Conservation (phyloP, 1,140 invertebrate genomes). For the Caenorhabditis briggsae region DNA sequence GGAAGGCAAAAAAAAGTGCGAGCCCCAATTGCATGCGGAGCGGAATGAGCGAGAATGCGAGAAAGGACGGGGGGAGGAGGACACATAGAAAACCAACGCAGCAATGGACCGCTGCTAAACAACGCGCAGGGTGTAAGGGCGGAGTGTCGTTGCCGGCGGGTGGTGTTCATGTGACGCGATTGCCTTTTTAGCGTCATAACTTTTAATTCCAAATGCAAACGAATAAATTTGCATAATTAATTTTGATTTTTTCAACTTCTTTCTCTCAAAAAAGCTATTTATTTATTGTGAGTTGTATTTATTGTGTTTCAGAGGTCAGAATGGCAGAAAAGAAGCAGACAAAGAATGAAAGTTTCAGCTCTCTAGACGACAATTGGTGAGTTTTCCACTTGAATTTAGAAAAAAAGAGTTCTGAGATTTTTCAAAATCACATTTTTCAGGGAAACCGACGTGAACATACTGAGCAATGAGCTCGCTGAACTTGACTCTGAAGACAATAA, state of each 20-base stretch:
- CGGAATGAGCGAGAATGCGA: neutral
- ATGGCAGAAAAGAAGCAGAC: conserved; percentile 17
- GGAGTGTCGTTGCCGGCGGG: neutral
- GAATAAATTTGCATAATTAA: neutral
- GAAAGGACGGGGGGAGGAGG: neutral
- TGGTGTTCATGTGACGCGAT: conserved; percentile 15
- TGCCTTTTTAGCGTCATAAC: neutral
- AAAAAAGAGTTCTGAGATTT: neutral
- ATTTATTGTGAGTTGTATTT: neutral
- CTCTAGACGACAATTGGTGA: conserved; percentile 39
- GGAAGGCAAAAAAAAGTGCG: neutral
- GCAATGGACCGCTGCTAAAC: neutral
- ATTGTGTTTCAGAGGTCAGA: neutral
- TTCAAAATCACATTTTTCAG: neutral
- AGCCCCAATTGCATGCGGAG: neutral
- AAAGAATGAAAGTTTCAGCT: conserved; percentile 23
- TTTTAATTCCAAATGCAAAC: neutral
- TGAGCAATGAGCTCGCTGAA: conserved; percentile 19
- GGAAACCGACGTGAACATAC: conserved; percentile 39
- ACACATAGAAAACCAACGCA: conserved; percentile 41
- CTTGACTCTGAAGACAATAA: neutral
- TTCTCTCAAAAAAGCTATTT: neutral
- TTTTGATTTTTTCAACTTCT: neutral
- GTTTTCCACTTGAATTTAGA: neutral
- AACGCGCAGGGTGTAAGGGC: neutral